These are phyloP conservation scores for Lasioglossum baleicum DNA, from an alignment of 1,140 invertebrate genomes.

Conservation along the genomic window DNA sequence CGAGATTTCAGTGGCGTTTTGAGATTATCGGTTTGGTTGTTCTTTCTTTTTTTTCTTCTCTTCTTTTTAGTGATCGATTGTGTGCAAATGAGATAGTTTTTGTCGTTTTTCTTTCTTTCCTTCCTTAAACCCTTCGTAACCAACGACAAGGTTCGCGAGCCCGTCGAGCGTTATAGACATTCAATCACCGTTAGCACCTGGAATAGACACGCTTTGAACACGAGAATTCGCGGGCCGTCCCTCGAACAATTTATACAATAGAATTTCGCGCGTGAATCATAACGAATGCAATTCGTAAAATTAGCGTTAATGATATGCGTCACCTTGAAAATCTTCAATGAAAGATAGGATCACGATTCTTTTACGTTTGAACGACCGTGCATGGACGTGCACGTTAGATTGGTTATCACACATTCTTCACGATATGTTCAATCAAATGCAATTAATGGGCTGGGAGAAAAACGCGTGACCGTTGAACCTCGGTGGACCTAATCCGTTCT, in stretches of 20 bases:
- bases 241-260: slow-evolving; percentile 34
- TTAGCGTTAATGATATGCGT: slow-evolving; percentile 60
- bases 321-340: slow-evolving; percentile 39
- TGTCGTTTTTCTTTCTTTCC: too few relatives aligned
- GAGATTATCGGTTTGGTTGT: too few relatives aligned
- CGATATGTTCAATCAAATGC: slow-evolving; percentile 64
- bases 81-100: slow-evolving; percentile 30
- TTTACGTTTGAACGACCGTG: slow-evolving; percentile 33
- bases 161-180: slow-evolving; percentile 38
- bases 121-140: slow-evolving; percentile 58
- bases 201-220: slow-evolving; percentile 17
- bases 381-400: slow-evolving; percentile 26
- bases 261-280: slow-evolving; percentile 28
- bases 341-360: slow-evolving; percentile 41
- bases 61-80: slow-evolving; percentile 36
- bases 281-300: slow-evolving; percentile 47
- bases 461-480: slow-evolving; percentile 8
- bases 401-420: slow-evolving; percentile 47
- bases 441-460: slow-evolving; percentile 33
- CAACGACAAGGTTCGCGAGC: slow-evolving; percentile 22
- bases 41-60: too few relatives aligned
- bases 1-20: slow-evolving; percentile 50
- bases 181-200: slow-evolving; percentile 38
- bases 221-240: slow-evolving; percentile 19
- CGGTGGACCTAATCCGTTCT: slow-evolving; percentile 32